Evolutionary conservation across 1,140 invertebrate genomes (phyloP).

Genomic region (Gryon sp.): DNA sequence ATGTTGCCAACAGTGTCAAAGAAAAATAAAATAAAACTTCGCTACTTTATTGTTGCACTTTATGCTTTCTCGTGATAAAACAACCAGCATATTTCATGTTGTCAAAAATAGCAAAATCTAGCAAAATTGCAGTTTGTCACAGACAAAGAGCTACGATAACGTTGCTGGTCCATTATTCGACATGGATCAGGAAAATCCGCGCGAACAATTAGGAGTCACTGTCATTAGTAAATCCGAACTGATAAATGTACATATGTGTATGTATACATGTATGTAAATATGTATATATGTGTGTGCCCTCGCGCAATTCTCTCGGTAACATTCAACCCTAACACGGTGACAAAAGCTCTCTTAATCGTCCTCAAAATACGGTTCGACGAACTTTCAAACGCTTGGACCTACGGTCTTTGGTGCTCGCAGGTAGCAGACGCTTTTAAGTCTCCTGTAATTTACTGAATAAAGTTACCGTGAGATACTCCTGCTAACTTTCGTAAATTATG

Average conservation of each 20-base stretch:
- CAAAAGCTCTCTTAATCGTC: slow-evolving; percentile 60
- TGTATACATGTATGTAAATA: too few relatives aligned
- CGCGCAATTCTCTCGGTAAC: too few relatives aligned
- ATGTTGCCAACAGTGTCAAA: slow-evolving; percentile 26
- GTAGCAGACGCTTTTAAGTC: slow-evolving; percentile 73
- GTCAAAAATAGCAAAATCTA: background rate
- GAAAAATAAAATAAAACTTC: slow-evolving; percentile 12
- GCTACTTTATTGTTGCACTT: slow-evolving; percentile 22
- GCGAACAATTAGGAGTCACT: slow-evolving; percentile 19
- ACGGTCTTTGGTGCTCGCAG: slow-evolving; percentile 50
- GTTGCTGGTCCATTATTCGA: slow-evolving; percentile 14
- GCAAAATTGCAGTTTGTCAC: background rate
- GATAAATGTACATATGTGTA: slow-evolving; percentile 15
- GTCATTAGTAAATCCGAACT: slow-evolving; percentile 22
- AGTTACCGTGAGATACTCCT: slow-evolving; percentile 68
- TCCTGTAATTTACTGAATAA: slow-evolving; percentile 74
- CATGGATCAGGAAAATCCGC: slow-evolving; percentile 12
- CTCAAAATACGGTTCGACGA: slow-evolving; percentile 62
- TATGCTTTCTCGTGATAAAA: background rate
- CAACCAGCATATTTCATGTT: background rate
- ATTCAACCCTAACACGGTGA: slow-evolving; percentile 10
- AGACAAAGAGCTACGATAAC: background rate
- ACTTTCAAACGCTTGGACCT: slow-evolving; percentile 59
- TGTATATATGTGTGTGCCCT: too few relatives aligned
- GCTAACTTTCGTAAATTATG: slow-evolving; percentile 68